phyloP scores from a whole-genome alignment of 2,888 invertebrate genomes.

The Pandemis cinnamomeana region DNA sequence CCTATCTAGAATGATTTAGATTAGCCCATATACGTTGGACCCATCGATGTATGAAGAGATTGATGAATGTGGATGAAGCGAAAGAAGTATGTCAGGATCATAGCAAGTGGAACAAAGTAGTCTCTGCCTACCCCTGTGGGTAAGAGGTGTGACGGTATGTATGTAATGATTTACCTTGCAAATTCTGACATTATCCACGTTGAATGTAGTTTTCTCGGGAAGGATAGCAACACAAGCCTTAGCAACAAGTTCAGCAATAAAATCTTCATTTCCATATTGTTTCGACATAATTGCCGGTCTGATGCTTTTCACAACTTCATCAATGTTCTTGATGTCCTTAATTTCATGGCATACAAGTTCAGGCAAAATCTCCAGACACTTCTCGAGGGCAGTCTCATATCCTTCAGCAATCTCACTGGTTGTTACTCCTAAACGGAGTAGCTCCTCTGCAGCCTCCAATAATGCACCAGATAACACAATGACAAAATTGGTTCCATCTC shows the following conservation, averaged over 20 bases:
- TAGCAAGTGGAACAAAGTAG: too few relatives aligned
- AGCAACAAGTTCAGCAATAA: slow-evolving; percentile 92
- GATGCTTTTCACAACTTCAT: slow-evolving; percentile 90
- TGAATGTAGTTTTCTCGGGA: slow-evolving; percentile 94
- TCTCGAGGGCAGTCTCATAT: slow-evolving; percentile 95
- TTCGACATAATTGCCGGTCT: slow-evolving; percentile 97
- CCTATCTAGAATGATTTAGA: too few relatives aligned
- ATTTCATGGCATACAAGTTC: slow-evolving; percentile 91
- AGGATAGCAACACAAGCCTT: slow-evolving; percentile 95
- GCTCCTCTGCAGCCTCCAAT: slow-evolving; percentile 95
- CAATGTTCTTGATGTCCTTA: slow-evolving; percentile 86
- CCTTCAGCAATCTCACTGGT: slow-evolving; percentile 98
- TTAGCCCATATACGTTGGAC: too few relatives aligned
- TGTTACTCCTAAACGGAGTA: slow-evolving; percentile 97
- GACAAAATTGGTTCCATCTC: slow-evolving; percentile 99
- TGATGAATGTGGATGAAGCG: too few relatives aligned
- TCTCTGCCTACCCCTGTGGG: too few relatives aligned
- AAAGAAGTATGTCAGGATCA: too few relatives aligned
- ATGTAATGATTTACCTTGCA: slow-evolving; percentile 91
- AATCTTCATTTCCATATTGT: slow-evolving; percentile 98
- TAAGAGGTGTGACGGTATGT: too few relatives aligned
- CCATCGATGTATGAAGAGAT: too few relatives aligned
- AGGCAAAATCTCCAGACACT: slow-evolving; percentile 95
- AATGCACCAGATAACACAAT: slow-evolving; percentile 97
- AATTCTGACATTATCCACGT: slow-evolving; percentile 98